Evolutionary conservation across 2,888 invertebrate species (phyloP).

Genomic region (Melanchra persicariae): DNA sequence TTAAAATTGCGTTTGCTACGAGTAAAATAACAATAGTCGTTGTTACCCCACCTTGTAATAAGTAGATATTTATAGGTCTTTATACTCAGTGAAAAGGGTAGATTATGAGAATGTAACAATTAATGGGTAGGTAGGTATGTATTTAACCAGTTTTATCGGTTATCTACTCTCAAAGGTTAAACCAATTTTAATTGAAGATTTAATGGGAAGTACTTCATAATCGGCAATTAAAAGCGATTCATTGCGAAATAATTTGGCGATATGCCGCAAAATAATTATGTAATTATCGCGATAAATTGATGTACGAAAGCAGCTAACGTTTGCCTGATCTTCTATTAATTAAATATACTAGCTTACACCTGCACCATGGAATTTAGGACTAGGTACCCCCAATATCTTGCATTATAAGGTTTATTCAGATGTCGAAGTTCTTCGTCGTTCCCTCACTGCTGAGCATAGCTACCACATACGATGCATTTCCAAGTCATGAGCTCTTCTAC

Average conservation of each 20-base stretch:
- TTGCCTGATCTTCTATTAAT: not conserved
- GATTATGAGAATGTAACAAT: not conserved
- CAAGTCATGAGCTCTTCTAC: too few species aligned
- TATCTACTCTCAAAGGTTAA: conserved; percentile 21
- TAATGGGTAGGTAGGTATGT: conserved; percentile 4
- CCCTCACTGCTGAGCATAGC: too few species aligned
- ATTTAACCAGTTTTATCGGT: conserved; percentile 23
- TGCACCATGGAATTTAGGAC: too few species aligned
- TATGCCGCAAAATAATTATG: conserved; percentile 17
- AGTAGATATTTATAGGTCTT: not conserved
- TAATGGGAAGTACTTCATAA: conserved; percentile 25
- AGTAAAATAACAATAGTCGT: conserved; percentile 1
- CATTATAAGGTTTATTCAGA: too few species aligned
- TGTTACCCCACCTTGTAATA: not conserved
- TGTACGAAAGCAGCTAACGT: not conserved
- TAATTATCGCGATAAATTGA: not conserved
- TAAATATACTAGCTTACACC: not conserved
- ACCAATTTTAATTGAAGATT: conserved; percentile 39
- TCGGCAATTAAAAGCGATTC: conserved; percentile 32
- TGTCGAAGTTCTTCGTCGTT: too few species aligned
- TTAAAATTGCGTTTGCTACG: not conserved
- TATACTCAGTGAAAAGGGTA: not conserved
- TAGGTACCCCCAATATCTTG: too few species aligned
- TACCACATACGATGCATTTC: too few species aligned
- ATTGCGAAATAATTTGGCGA: conserved; percentile 34